phyloP scores from a whole-genome alignment of 2,888 invertebrate genomes.

The Noctua janthina region DNA sequence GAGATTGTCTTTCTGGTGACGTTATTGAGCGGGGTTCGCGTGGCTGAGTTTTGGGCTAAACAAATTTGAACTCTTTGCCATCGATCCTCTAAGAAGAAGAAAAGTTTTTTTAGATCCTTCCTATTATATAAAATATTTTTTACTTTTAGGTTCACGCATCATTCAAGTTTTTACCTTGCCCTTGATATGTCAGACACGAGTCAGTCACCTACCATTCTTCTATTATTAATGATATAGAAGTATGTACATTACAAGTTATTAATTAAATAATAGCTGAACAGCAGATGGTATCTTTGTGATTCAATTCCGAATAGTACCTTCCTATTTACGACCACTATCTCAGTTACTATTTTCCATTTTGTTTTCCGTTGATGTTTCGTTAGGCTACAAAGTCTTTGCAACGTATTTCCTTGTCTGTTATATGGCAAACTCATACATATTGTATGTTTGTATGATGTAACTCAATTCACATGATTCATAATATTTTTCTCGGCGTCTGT shows the following conservation, averaged over 20 bases:
- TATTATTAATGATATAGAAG: background rate
- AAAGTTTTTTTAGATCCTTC: background rate
- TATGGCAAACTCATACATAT: slow-evolving; percentile 52
- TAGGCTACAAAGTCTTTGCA: slow-evolving; percentile 20
- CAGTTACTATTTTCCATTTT: background rate
- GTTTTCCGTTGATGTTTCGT: background rate
- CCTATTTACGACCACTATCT: background rate
- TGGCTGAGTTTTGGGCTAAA: too few relatives aligned
- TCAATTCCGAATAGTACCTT: background rate
- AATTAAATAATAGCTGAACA: background rate
- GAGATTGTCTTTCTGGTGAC: too few relatives aligned
- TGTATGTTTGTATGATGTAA: slow-evolving; percentile 41
- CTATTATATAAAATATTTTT: too few relatives aligned
- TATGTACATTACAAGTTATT: background rate
- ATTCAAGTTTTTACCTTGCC: background rate
- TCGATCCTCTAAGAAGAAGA: too few relatives aligned
- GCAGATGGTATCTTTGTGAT: background rate
- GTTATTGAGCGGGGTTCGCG: too few relatives aligned
- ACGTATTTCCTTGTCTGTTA: slow-evolving; percentile 31
- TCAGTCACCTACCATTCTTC: background rate
- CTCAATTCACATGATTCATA: slow-evolving; percentile 52
- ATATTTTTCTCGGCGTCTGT: slow-evolving; percentile 50
- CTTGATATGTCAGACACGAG: slow-evolving; percentile 3
- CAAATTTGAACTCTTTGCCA: too few relatives aligned
- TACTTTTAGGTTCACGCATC: background rate